Conservation (phyloP, 2,113 vertebrate species). For the Lota lota region DNA sequence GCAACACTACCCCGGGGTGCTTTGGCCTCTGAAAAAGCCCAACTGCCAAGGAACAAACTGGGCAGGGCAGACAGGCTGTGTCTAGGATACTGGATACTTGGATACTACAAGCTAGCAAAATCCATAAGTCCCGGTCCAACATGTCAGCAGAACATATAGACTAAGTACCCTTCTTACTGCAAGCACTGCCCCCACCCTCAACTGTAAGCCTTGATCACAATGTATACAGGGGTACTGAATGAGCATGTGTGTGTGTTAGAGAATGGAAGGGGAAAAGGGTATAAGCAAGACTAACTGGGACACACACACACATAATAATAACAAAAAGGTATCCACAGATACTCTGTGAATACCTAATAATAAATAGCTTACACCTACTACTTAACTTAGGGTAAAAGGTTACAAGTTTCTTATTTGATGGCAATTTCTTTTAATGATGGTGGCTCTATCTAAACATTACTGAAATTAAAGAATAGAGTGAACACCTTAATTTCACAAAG, state of each 20-base stretch:
- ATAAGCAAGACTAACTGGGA: constrained; percentile 40
- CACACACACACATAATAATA: constrained; percentile 3
- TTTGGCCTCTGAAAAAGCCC: constrained; percentile 46
- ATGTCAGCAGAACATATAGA: constrained; percentile 69
- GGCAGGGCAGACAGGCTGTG: constrained; percentile 21
- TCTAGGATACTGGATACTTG: too few species aligned
- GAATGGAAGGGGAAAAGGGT: not conserved
- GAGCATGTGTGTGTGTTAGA: constrained; percentile 8
- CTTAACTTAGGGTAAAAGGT: too few species aligned
- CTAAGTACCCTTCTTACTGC: constrained; percentile 62
- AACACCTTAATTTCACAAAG: too few species aligned
- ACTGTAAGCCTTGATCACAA: constrained; percentile 45
- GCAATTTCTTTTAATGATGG: too few species aligned
- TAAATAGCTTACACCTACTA: too few species aligned
- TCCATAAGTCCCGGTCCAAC: constrained; percentile 58
- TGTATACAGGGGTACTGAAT: constrained; percentile 37
- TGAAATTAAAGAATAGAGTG: too few species aligned
- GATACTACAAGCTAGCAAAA: constrained; percentile 42
- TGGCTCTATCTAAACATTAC: too few species aligned
- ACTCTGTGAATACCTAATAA: too few species aligned
- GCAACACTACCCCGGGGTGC: constrained; percentile 58
- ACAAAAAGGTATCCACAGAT: too few species aligned
- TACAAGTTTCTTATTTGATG: too few species aligned
- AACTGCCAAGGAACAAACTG: constrained; percentile 39
- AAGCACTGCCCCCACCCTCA: constrained; percentile 40